phyloP scores from a whole-genome alignment of 2,113 vertebrate species.

The Cairina moschata region DNA sequence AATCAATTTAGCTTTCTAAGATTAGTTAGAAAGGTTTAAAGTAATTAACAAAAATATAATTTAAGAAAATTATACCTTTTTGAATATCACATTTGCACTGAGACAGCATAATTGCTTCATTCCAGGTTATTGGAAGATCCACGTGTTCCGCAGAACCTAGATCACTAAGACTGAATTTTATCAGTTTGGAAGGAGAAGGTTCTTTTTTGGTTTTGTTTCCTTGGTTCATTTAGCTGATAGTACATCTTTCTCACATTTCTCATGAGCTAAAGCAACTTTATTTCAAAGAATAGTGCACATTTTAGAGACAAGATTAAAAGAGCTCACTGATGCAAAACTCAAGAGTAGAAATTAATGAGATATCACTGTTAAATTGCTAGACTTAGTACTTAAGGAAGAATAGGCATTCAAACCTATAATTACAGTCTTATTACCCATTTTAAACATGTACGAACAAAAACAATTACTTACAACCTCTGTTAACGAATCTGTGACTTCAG shows the following conservation, averaged over 20 bases:
- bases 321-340: background rate
- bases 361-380: background rate
- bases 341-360: background rate
- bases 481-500: background rate
- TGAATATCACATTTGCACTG: conserved; percentile 77
- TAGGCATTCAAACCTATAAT: background rate
- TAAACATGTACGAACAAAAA: background rate
- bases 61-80: conserved; percentile 67
- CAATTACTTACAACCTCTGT: background rate
- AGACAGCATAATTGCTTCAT: conserved; percentile 70
- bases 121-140: conserved; percentile 66
- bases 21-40: background rate
- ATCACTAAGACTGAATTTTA: conserved; percentile 51
- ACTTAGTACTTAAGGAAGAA: background rate
- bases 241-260: background rate
- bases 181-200: conserved; percentile 39
- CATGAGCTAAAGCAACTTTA: background rate
- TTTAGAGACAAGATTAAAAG: background rate
- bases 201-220: too few relatives aligned
- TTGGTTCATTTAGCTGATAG: background rate
- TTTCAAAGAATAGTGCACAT: background rate
- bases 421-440: background rate
- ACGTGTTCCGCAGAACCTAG: conserved; percentile 48
- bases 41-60: conserved; percentile 21
- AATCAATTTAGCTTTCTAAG: conserved; percentile 10